A percentile compares a stretch with the other conserved stretches of the same genome.
Evolutionary conservation across 2,888 invertebrate species (phyloP).

Genomic region (Teleogryllus oceanicus): DNA sequence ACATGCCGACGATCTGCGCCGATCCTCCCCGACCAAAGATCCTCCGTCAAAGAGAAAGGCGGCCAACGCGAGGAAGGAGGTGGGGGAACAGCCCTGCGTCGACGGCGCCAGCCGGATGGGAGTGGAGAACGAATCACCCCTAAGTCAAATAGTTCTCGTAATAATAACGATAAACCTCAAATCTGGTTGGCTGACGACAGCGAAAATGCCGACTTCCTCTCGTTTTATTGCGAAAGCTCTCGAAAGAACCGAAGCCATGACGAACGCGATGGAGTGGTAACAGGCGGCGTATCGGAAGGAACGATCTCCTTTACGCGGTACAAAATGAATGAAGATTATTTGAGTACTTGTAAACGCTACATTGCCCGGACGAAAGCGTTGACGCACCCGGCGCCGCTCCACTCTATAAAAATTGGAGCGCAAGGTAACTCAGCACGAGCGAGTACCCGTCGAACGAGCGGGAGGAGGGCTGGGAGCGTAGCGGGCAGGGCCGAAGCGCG

Average conservation of each 20-base stretch:
- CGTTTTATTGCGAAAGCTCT: background rate
- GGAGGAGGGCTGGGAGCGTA: no score
- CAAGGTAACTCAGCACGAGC: no score
- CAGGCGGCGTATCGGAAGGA: no score
- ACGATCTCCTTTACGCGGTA: no score
- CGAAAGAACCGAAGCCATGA: background rate
- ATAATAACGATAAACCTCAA: background rate
- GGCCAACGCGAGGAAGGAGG: background rate
- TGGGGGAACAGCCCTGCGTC: background rate
- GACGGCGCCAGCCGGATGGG: background rate
- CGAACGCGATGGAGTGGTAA: background rate
- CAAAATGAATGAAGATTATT: conserved; percentile 2
- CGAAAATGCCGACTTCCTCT: background rate
- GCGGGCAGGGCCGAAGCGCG: no score
- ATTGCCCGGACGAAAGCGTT: no score
- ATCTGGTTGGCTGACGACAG: background rate
- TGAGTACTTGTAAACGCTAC: background rate
- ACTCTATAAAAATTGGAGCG: no score
- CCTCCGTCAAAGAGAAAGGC: background rate
- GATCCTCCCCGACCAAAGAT: background rate
- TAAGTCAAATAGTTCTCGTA: background rate
- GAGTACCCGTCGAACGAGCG: no score
- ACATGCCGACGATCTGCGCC: background rate
- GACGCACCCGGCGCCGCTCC: no score
- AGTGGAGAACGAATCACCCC: background rate